Percentiles rank a stretch among this genome's conserved stretches.
phyloP scores from a whole-genome alignment of 2,888 invertebrate species.

The Drosophila paracracens region DNA sequence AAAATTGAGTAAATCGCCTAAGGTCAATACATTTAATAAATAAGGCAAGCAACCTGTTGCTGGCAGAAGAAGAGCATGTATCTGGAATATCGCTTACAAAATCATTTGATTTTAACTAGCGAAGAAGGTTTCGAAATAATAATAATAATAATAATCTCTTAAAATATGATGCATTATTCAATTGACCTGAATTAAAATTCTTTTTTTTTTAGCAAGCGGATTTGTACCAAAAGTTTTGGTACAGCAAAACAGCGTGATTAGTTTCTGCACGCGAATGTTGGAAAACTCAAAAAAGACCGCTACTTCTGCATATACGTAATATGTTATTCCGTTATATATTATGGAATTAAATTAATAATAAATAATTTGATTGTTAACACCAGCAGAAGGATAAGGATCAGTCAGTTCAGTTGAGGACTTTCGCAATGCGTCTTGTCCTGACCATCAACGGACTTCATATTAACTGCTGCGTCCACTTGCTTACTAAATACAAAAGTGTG shows the following conservation, averaged over 20 bases:
- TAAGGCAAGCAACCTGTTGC: neutral
- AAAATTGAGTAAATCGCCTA: neutral
- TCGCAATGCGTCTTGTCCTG: slow-evolving; percentile 6
- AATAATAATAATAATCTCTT: too few species aligned
- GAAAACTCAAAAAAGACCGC: neutral
- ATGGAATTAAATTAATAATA: neutral
- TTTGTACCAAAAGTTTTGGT: neutral
- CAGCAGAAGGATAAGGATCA: neutral
- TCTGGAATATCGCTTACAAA: neutral
- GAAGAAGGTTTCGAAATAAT: neutral
- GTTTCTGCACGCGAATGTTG: neutral
- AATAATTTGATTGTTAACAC: neutral
- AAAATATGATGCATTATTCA: neutral
- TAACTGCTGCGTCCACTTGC: slow-evolving; percentile 40
- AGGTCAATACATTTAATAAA: neutral
- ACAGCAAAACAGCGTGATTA: neutral
- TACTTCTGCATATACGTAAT: neutral
- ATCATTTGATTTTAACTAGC: too few species aligned
- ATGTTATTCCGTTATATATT: neutral
- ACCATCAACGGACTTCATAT: slow-evolving; percentile 15
- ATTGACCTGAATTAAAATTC: neutral
- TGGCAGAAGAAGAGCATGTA: neutral
- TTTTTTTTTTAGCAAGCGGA: neutral
- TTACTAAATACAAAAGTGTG: slow-evolving; percentile 61
- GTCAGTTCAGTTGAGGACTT: neutral